Percentiles rank a stretch among this genome's conserved stretches.
These are phyloP conservation scores for Amblyteles armatorius DNA, from an alignment of 2,888 invertebrate genomes.

Conservation along the genomic window DNA sequence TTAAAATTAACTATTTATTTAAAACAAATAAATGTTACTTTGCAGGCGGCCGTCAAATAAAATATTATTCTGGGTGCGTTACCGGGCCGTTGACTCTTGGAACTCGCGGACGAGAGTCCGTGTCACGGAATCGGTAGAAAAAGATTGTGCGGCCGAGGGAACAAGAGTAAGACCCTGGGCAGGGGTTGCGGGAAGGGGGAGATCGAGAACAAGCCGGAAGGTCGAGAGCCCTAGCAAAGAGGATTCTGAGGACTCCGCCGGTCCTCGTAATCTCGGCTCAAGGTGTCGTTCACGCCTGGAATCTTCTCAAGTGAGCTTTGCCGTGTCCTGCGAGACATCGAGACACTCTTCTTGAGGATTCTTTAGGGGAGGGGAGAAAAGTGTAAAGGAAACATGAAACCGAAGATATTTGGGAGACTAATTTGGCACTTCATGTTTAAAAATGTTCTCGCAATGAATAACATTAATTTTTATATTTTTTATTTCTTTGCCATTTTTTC, in stretches of 20 bases:
- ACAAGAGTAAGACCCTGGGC: conserved; percentile 61
- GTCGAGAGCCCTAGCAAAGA: conserved; percentile 77
- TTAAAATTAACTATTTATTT: too few relatives aligned
- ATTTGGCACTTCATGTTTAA: not conserved
- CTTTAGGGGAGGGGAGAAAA: conserved; percentile 29
- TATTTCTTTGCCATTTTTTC: too few relatives aligned
- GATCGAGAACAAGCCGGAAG: conserved; percentile 51
- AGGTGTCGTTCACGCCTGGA: conserved; percentile 75
- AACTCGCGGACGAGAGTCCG: conserved; percentile 24
- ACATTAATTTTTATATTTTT: too few relatives aligned
- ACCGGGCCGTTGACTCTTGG: conserved; percentile 51
- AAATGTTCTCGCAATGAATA: too few relatives aligned
- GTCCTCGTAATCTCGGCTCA: conserved; percentile 81
- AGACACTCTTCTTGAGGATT: conserved; percentile 47
- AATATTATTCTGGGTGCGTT: not conserved
- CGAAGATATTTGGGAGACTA: not conserved
- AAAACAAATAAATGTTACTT: too few relatives aligned
- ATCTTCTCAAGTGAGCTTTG: conserved; percentile 55
- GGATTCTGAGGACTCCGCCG: conserved; percentile 76
- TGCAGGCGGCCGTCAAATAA: too few relatives aligned
- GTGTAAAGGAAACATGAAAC: not conserved
- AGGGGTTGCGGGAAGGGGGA: conserved; percentile 45
- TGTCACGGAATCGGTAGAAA: conserved; percentile 37
- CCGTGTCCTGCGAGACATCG: conserved; percentile 61
- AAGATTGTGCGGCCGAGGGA: conserved; percentile 52